A percentile compares a stretch with the other conserved stretches of the same genome.
Conservation (phyloP, 2,113 vertebrate species). For the Xyrauchen texanus region DNA sequence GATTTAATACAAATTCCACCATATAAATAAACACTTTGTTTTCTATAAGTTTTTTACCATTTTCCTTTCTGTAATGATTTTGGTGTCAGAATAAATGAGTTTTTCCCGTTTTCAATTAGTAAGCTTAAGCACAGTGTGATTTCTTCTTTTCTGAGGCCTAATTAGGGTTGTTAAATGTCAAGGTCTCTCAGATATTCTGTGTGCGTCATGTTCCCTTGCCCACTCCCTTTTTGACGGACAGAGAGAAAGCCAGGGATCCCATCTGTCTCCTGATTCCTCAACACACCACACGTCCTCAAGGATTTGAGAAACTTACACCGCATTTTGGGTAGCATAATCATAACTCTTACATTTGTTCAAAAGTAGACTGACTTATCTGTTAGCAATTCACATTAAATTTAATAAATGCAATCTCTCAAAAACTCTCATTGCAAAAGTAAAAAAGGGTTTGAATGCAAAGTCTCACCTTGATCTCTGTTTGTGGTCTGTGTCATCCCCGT, state of each 20-base stretch:
- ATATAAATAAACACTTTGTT: too few relatives aligned
- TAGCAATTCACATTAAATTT: too few relatives aligned
- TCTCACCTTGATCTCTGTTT: constrained; percentile 78
- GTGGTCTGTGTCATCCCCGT: constrained; percentile 69
- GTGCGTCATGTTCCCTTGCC: constrained; percentile 25
- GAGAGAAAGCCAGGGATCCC: neutral
- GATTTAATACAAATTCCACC: neutral
- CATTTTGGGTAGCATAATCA: neutral
- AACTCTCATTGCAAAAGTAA: too few relatives aligned
- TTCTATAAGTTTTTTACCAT: neutral
- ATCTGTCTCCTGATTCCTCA: constrained; percentile 35
- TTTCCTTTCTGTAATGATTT: neutral
- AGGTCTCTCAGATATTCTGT: constrained; percentile 41
- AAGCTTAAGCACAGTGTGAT: neutral
- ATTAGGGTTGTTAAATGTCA: constrained; percentile 48
- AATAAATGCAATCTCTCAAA: too few relatives aligned
- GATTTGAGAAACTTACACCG: neutral
- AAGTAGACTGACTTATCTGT: too few relatives aligned
- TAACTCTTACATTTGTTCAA: too few relatives aligned
- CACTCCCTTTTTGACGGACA: neutral
- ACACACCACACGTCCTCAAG: neutral
- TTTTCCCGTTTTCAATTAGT: neutral
- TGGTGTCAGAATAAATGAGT: too few relatives aligned
- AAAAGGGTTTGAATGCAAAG: too few relatives aligned
- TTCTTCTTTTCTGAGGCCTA: constrained; percentile 23